Evolutionary conservation across 2,797 vertebrate genomes (phyloP).

Genomic region (Myotis planiceps): DNA sequence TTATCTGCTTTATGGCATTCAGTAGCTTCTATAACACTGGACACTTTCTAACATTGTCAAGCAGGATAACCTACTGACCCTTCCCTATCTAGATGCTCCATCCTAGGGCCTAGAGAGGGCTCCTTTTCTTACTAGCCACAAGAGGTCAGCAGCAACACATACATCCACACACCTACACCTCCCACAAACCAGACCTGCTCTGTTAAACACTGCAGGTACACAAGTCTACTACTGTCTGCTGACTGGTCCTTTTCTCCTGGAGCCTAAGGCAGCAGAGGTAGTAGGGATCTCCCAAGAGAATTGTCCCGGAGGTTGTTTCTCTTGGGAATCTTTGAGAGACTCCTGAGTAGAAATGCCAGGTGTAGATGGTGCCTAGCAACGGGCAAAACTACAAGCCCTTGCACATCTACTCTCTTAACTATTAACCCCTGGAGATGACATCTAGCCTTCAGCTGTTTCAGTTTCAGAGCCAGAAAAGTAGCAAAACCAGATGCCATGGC

Average conservation of each 20-base stretch:
- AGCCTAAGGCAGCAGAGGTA: neutral
- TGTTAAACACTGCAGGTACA: neutral
- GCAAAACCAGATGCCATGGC: neutral
- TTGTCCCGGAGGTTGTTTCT: neutral
- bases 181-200: neutral
- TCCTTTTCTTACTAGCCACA: slow-evolving; percentile 39
- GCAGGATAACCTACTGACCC: neutral
- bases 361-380: neutral
- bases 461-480: neutral
- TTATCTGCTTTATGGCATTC: slow-evolving; percentile 10
- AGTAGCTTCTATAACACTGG: neutral
- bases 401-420: neutral
- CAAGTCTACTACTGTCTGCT: neutral
- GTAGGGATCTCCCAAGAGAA: neutral
- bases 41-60: neutral
- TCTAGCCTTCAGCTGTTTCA: neutral
- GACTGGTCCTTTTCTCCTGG: neutral
- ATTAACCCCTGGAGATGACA: neutral
- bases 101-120: neutral
- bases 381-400: neutral
- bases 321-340: slow-evolving; percentile 2
- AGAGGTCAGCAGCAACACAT: slow-evolving; percentile 64
- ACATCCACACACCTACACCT: neutral
- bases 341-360: neutral
- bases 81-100: neutral